Conservation (phyloP, 2,888 invertebrate species). For the Agrypnus murinus region DNA sequence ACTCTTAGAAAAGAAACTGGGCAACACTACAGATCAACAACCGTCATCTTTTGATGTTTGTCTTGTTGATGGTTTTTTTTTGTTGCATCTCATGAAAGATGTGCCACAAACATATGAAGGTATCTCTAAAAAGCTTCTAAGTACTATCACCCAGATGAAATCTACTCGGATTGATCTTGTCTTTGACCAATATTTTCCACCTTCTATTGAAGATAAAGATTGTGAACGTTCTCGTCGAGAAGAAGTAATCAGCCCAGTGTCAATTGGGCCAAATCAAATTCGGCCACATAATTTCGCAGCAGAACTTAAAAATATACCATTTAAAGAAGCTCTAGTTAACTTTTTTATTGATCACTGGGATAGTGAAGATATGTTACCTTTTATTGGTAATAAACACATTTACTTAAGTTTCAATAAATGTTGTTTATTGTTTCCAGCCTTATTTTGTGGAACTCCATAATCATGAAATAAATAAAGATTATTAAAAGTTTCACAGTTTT, state of each 20-base stretch:
- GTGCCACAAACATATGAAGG: slow-evolving; percentile 53
- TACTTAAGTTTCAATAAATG: slow-evolving; percentile 49
- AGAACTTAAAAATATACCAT: slow-evolving; percentile 41
- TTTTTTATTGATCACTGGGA: slow-evolving; percentile 49
- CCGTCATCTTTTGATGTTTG: slow-evolving; percentile 50
- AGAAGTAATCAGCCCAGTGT: slow-evolving; percentile 33
- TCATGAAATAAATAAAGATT: too few relatives aligned
- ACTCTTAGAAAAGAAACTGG: slow-evolving; percentile 44
- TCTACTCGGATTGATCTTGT: slow-evolving; percentile 55
- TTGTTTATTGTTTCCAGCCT: too few relatives aligned
- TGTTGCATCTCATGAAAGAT: slow-evolving; percentile 58
- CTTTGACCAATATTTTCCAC: slow-evolving; percentile 55
- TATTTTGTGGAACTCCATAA: too few relatives aligned
- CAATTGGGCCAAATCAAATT: slow-evolving; percentile 45
- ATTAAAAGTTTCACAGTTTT: too few relatives aligned
- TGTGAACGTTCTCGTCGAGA: slow-evolving; percentile 39
- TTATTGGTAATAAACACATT: slow-evolving; percentile 48
- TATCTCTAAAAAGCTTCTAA: slow-evolving; percentile 55
- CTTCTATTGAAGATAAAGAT: slow-evolving; percentile 55
- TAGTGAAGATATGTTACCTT: slow-evolving; percentile 47
- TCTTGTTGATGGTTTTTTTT: slow-evolving; percentile 59
- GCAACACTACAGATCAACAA: slow-evolving; percentile 31
- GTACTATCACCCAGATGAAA: slow-evolving; percentile 42
- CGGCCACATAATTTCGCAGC: slow-evolving; percentile 19
- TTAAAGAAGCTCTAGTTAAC: slow-evolving; percentile 46